phyloP scores from a whole-genome alignment of 2,888 invertebrate genomes.

The Lithophane semibrunnea region DNA sequence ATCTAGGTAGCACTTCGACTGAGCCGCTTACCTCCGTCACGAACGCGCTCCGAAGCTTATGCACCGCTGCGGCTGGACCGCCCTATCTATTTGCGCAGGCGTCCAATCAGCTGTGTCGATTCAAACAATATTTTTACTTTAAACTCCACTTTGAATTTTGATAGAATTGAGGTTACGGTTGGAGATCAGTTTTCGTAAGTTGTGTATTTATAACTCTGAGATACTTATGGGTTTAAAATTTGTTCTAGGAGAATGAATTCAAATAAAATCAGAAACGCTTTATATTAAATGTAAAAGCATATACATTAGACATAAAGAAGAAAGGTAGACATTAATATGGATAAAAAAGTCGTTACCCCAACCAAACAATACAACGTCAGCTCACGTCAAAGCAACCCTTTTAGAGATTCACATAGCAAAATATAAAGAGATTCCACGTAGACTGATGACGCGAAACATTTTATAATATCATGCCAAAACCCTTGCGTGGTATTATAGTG shows the following conservation, averaged over 20 bases:
- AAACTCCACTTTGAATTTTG: conserved; percentile 52
- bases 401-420: conserved; percentile 36
- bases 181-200: conserved; percentile 2
- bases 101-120: conserved; percentile 72
- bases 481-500: conserved; percentile 62
- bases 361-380: conserved; percentile 32
- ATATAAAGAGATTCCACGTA: conserved; percentile 49
- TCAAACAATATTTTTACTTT: conserved; percentile 66
- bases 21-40: conserved; percentile 82
- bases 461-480: conserved; percentile 59
- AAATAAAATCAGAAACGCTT: not conserved
- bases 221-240: not conserved
- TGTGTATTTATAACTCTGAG: not conserved
- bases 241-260: not conserved
- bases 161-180: conserved; percentile 16
- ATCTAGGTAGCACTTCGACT: conserved; percentile 68
- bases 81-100: conserved; percentile 84
- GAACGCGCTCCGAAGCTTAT: conserved; percentile 74
- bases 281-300: not conserved
- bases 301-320: not conserved
- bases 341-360: conserved; percentile 27
- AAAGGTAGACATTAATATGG: conserved; percentile 26
- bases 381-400: conserved; percentile 43
- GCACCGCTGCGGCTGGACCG: conserved; percentile 68
- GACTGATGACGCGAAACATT: conserved; percentile 58